A percentile compares a stretch with the other conserved stretches of the same genome.
Evolutionary conservation across 2,113 vertebrate species (phyloP).

Genomic region (Laterallus jamaicensis): DNA sequence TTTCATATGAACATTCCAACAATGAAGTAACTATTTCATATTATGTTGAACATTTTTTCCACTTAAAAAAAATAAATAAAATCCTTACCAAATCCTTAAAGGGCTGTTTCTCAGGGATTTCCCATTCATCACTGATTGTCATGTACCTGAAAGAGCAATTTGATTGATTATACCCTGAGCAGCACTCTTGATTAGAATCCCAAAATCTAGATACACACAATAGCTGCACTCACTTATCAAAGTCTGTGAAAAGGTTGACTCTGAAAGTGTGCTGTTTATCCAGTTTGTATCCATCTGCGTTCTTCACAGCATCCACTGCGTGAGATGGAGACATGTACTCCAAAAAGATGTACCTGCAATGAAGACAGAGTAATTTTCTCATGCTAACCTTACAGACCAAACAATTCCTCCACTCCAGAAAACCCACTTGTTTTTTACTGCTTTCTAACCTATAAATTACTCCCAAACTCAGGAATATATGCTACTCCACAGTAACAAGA

Average conservation of each 20-base stretch:
- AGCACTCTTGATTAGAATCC: neutral
- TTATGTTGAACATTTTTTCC: neutral
- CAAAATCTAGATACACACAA: accelerated
- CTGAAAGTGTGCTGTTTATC: conserved; percentile 98
- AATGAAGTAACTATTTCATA: neutral
- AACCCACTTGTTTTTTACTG: neutral
- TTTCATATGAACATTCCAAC: neutral
- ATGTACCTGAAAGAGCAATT: conserved; percentile 83
- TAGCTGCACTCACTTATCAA: conserved; percentile 88
- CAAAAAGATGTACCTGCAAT: conserved; percentile 91
- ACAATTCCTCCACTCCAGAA: neutral
- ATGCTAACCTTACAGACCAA: neutral
- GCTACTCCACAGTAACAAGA: neutral
- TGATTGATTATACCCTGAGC: neutral
- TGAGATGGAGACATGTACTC: conserved; percentile 92
- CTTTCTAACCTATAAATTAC: neutral
- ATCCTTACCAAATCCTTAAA: conserved; percentile 96
- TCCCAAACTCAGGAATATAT: neutral
- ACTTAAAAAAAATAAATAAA: neutral
- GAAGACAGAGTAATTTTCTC: neutral
- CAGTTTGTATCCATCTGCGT: conserved; percentile 95
- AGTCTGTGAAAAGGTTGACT: conserved; percentile 97
- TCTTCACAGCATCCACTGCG: conserved; percentile 93
- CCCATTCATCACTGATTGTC: conserved; percentile 97
- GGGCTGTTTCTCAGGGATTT: conserved; percentile 94